Percentiles rank a stretch among this genome's conserved stretches.
phyloP scores from a whole-genome alignment of 2,113 vertebrate genomes.

The Ammodytes marinus region DNA sequence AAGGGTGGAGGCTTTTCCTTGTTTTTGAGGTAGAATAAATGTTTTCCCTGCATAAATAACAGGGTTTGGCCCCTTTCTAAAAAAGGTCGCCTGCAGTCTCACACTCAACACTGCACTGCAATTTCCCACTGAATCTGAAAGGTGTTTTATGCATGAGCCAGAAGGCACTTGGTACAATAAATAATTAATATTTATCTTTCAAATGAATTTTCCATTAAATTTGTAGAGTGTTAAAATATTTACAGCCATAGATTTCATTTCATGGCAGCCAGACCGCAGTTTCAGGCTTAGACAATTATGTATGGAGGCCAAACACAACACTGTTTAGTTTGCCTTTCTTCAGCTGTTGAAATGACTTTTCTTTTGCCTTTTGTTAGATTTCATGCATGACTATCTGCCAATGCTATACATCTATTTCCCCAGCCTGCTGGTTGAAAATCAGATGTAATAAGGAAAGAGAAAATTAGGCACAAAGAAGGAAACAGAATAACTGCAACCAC shows the following conservation, averaged over 20 bases:
- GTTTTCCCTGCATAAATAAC: constrained; percentile 73
- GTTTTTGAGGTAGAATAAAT: constrained; percentile 81
- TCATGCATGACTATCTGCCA: constrained; percentile 41
- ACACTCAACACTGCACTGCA: constrained; percentile 45
- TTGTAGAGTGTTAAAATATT: constrained; percentile 82
- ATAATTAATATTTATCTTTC: constrained; percentile 85
- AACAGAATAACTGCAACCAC: background rate
- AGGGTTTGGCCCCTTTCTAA: constrained; percentile 52
- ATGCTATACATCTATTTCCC: constrained; percentile 31
- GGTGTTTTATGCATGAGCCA: constrained; percentile 81
- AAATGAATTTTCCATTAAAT: constrained; percentile 82
- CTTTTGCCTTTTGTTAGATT: constrained; percentile 35
- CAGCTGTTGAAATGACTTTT: constrained; percentile 47
- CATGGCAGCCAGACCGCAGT: constrained; percentile 63
- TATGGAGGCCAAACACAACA: constrained; percentile 68
- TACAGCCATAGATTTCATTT: constrained; percentile 70
- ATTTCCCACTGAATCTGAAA: constrained; percentile 64
- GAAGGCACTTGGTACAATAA: constrained; percentile 76
- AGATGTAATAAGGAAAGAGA: constrained; percentile 23
- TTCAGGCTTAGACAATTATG: constrained; percentile 52
- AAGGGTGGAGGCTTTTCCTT: constrained; percentile 75
- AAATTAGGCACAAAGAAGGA: constrained; percentile 4
- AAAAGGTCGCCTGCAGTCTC: constrained; percentile 52
- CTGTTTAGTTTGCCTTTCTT: constrained; percentile 64
- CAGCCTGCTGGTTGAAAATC: constrained; percentile 30